Conservation (phyloP, 2,888 invertebrate genomes). For the Cristatella mucedo region DNA sequence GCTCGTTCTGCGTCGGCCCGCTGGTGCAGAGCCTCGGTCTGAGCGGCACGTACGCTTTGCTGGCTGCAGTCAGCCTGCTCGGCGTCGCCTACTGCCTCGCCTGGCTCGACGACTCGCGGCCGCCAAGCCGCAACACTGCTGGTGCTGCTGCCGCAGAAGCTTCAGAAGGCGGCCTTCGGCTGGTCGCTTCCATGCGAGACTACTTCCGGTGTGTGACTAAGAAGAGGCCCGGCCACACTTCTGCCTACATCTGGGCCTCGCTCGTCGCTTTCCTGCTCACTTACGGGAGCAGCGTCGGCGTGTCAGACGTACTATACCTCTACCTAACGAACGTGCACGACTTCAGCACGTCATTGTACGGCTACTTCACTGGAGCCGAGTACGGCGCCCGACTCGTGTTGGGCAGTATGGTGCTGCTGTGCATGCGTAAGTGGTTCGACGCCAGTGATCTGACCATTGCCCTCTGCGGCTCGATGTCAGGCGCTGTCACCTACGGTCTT, state of each 20-base stretch:
- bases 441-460: conserved; percentile 1
- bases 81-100: too few species aligned
- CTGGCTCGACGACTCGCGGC: too few species aligned
- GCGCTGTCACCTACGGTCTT: neutral
- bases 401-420: neutral
- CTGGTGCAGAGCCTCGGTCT: too few species aligned
- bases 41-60: too few species aligned
- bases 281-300: neutral
- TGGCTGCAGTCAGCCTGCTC: too few species aligned
- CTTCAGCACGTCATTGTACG: neutral
- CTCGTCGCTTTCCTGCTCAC: neutral
- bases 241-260: neutral
- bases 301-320: neutral
- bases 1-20: too few species aligned
- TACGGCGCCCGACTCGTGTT: neutral
- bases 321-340: conserved; percentile 5
- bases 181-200: too few species aligned
- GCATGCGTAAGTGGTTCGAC: too few species aligned
- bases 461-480: neutral
- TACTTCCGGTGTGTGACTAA: too few species aligned
- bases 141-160: too few species aligned
- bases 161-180: too few species aligned
- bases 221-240: neutral
- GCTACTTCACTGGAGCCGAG: neutral
- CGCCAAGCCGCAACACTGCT: too few species aligned